These are phyloP conservation scores for Ichneumoninae sp. DNA, from an alignment of 2,888 invertebrate species.

Conservation along the genomic window DNA sequence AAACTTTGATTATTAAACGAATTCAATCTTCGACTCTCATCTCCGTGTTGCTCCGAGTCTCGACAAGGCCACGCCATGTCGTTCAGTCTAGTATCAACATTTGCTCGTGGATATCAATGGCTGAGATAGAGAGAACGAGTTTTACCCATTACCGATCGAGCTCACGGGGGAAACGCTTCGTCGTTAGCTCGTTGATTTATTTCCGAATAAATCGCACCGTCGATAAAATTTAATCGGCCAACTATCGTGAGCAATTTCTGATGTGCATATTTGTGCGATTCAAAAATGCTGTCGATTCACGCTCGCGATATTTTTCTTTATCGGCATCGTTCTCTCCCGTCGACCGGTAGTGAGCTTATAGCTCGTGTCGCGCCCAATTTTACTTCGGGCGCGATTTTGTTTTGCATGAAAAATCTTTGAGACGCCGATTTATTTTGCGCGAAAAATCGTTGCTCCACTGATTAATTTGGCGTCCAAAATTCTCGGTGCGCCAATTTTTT, in stretches of 20 bases:
- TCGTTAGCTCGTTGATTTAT: constrained; percentile 1
- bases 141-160: constrained; percentile 32
- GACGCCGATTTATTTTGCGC: too few relatives aligned
- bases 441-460: too few relatives aligned
- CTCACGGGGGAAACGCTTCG: neutral
- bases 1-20: constrained; percentile 5
- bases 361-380: too few relatives aligned
- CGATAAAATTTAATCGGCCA: neutral
- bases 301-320: too few relatives aligned
- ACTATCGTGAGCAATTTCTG: too few relatives aligned
- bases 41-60: constrained; percentile 16
- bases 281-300: too few relatives aligned
- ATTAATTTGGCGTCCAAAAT: neutral
- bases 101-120: neutral
- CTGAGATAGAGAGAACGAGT: constrained; percentile 21
- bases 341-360: too few relatives aligned
- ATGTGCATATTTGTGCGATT: too few relatives aligned
- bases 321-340: too few relatives aligned
- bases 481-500: neutral
- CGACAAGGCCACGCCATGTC: constrained; percentile 44
- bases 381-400: too few relatives aligned
- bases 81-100: constrained; percentile 17
- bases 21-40: constrained; percentile 1
- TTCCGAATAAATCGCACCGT: neutral
- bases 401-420: too few relatives aligned